These are phyloP conservation scores for Aramus guarauna DNA, from an alignment of 2,113 vertebrate species.

Conservation along the genomic window DNA sequence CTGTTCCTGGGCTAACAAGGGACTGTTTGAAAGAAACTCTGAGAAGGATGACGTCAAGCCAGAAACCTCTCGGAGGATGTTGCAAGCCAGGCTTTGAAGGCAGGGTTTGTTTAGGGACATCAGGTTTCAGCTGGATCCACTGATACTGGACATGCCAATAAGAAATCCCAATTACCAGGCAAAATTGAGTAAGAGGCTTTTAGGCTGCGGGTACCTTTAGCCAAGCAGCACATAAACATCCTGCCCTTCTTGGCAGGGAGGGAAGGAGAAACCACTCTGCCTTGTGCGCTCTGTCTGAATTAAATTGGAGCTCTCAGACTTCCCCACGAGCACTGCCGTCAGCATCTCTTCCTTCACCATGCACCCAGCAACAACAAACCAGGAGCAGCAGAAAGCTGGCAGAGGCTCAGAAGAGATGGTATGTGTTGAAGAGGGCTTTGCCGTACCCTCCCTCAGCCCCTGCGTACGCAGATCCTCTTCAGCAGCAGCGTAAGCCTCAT, in stretches of 20 bases:
- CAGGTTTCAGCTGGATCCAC: not conserved
- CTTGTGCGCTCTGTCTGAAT: not conserved
- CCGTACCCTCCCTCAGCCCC: no score
- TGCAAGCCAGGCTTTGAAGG: not conserved
- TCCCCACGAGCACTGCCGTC: not conserved
- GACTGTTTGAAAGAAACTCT: conserved; percentile 40
- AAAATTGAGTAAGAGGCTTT: not conserved
- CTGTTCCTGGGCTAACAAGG: conserved; percentile 39
- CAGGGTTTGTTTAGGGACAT: not conserved
- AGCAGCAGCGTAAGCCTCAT: not conserved
- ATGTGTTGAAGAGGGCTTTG: not conserved
- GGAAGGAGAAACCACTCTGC: not conserved
- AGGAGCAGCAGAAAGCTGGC: not conserved
- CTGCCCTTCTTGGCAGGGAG: not conserved
- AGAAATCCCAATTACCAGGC: not conserved
- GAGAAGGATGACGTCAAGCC: not conserved
- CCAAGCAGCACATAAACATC: not conserved
- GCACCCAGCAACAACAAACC: not conserved
- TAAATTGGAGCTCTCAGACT: not conserved
- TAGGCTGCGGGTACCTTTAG: not conserved
- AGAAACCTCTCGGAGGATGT: not conserved
- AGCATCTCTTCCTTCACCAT: not conserved
- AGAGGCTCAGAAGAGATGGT: not conserved
- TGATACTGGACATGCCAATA: not conserved
- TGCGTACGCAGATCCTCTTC: not conserved